Conservation (phyloP, 2,888 invertebrate species). For the Drosophila lacicola region DNA sequence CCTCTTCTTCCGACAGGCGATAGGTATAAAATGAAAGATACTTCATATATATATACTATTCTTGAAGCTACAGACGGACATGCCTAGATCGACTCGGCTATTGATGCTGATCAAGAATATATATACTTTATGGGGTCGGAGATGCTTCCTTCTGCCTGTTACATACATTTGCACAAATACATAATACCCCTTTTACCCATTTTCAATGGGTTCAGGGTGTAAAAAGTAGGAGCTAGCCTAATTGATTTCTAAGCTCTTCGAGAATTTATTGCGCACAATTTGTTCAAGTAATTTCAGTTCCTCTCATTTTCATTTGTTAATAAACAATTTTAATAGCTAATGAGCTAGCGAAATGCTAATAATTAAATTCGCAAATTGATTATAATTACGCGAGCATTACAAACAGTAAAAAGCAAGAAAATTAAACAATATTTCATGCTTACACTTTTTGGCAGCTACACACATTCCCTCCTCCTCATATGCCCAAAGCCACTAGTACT, state of each 20-base stretch:
- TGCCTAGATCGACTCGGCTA: no score
- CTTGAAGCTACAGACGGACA: no score
- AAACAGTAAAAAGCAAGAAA: slow-evolving; percentile 13
- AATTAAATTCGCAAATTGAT: slow-evolving; percentile 40
- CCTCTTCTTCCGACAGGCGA: no score
- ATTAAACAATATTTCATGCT: slow-evolving; percentile 36
- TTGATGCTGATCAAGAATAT: no score
- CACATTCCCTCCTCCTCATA: background rate
- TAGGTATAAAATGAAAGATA: no score
- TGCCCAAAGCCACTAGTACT: background rate
- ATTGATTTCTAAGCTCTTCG: background rate
- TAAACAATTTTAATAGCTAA: slow-evolving; percentile 12
- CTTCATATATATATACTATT: no score
- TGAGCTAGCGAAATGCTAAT: slow-evolving; percentile 20
- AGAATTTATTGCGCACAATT: slow-evolving; percentile 9
- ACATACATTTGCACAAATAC: no score
- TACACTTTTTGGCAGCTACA: slow-evolving; percentile 21
- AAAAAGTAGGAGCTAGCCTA: background rate
- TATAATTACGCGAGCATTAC: slow-evolving; percentile 33
- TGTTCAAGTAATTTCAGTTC: slow-evolving; percentile 2
- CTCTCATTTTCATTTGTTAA: slow-evolving; percentile 14
- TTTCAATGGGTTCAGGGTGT: no score
- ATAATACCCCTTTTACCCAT: no score
- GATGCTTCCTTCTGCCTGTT: no score
- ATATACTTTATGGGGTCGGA: no score